phyloP scores from a whole-genome alignment of 2,113 vertebrate species.

The Pollachius pollachius region DNA sequence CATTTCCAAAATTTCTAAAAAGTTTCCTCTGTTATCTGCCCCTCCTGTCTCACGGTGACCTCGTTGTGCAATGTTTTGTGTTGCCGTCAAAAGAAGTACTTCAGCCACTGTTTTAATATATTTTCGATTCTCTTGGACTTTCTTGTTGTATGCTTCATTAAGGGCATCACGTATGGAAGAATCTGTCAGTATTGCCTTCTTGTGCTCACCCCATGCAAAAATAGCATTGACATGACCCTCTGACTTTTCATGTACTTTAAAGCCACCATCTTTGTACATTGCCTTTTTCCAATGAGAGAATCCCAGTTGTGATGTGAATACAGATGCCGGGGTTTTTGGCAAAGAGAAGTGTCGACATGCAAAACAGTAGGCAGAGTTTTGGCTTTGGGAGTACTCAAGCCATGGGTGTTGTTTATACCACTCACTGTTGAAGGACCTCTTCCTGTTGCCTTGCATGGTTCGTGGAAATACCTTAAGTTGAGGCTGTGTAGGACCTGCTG shows the following conservation, averaged over 20 bases:
- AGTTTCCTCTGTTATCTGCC: constrained; percentile 22
- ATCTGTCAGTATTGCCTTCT: constrained; percentile 18
- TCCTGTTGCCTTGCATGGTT: constrained; percentile 2
- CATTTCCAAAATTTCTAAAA: constrained; percentile 29
- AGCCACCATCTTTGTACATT: constrained; percentile 6
- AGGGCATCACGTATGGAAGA: constrained; percentile 4
- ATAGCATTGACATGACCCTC: constrained; percentile 26
- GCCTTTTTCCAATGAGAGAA: constrained; percentile 21
- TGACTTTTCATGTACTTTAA: constrained; percentile 27
- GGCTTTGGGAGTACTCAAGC: constrained; percentile 15
- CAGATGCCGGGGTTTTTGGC: neutral
- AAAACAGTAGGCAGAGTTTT: constrained; percentile 10
- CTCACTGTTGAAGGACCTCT: neutral
- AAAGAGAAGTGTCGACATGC: constrained; percentile 13
- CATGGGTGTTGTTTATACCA: constrained; percentile 12
- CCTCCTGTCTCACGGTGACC: constrained; percentile 14
- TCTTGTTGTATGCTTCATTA: constrained; percentile 14
- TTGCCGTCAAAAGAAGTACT: constrained; percentile 20
- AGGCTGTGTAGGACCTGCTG: neutral
- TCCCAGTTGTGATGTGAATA: constrained; percentile 6
- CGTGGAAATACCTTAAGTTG: neutral
- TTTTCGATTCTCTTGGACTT: no score
- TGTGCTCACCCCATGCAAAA: constrained; percentile 23
- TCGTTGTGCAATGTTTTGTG: constrained; percentile 13
- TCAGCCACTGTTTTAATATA: constrained; percentile 30